phyloP scores from a whole-genome alignment of 2,113 vertebrate genomes.

The Galbula dea region DNA sequence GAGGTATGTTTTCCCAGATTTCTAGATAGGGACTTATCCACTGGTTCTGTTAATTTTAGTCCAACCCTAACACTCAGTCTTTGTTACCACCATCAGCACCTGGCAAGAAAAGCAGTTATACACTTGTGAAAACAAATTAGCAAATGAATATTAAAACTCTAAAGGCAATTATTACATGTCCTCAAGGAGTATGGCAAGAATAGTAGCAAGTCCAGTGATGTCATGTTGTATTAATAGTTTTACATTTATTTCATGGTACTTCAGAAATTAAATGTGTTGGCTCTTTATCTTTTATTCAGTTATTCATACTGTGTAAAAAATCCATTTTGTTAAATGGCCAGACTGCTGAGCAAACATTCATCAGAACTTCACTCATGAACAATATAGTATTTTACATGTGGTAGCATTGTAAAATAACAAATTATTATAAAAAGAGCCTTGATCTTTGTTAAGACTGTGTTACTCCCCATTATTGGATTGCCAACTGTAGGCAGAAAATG shows the following conservation, averaged over 20 bases:
- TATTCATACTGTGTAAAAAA: neutral
- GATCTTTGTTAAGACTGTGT: neutral
- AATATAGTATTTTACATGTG: conserved; percentile 13
- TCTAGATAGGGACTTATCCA: neutral
- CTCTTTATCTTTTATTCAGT: neutral
- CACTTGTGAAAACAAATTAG: neutral
- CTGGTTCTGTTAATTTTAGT: neutral
- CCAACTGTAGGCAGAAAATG: neutral
- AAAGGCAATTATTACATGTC: conserved; percentile 3
- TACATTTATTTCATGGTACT: neutral
- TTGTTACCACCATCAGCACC: neutral
- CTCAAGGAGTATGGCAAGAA: neutral
- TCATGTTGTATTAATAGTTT: neutral
- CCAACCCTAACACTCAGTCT: neutral
- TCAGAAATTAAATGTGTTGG: neutral
- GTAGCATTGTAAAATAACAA: neutral
- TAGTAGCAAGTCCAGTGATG: neutral
- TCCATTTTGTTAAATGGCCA: neutral
- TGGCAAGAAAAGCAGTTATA: neutral
- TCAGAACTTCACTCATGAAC: neutral
- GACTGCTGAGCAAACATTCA: neutral
- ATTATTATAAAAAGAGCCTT: neutral
- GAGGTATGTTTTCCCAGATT: neutral
- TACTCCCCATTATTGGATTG: neutral
- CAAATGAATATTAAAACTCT: neutral